Evolutionary conservation across 2,797 vertebrate species (phyloP).

Genomic region (Leptatherina wallacei): DNA sequence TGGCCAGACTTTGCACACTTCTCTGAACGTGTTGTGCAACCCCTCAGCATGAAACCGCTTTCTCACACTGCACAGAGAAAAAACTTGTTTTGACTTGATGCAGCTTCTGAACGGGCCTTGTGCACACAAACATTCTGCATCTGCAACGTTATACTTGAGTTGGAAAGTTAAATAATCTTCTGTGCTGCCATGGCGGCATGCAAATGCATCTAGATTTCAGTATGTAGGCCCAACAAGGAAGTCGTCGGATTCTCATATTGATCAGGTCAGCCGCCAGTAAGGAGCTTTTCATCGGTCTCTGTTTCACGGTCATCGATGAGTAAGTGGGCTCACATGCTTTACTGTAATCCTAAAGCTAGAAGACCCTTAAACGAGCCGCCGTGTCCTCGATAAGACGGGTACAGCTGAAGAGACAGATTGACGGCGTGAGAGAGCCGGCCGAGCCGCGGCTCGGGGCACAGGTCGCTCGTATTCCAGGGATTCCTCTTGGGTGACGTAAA

Average conservation of each 20-base stretch:
- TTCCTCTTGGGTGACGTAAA: slow-evolving; percentile 74
- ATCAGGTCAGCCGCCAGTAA: slow-evolving; percentile 37
- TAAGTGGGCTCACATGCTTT: not conserved
- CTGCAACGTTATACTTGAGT: not conserved
- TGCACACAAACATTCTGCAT: not conserved
- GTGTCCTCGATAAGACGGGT: not conserved
- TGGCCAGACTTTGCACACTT: slow-evolving; percentile 38
- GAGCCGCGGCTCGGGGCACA: slow-evolving; percentile 25
- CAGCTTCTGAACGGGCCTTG: not conserved
- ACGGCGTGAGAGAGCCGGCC: slow-evolving; percentile 29
- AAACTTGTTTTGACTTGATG: slow-evolving; percentile 59
- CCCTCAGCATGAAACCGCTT: slow-evolving; percentile 39
- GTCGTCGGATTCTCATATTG: slow-evolving; percentile 42
- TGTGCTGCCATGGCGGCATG: not conserved
- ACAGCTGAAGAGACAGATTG: slow-evolving; percentile 7
- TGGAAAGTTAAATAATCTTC: not conserved
- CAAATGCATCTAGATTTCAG: too few relatives aligned
- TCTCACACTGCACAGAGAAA: slow-evolving; percentile 12
- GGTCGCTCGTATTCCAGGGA: slow-evolving; percentile 59
- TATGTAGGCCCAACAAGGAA: too few relatives aligned
- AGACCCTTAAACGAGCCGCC: not conserved
- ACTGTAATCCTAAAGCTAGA: slow-evolving; percentile 1
- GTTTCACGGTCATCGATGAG: not conserved
- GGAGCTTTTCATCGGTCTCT: slow-evolving; percentile 61
- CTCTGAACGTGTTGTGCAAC: slow-evolving; percentile 53